phyloP scores from a whole-genome alignment of 1,140 invertebrate genomes.

The Drosophila simulans region DNA sequence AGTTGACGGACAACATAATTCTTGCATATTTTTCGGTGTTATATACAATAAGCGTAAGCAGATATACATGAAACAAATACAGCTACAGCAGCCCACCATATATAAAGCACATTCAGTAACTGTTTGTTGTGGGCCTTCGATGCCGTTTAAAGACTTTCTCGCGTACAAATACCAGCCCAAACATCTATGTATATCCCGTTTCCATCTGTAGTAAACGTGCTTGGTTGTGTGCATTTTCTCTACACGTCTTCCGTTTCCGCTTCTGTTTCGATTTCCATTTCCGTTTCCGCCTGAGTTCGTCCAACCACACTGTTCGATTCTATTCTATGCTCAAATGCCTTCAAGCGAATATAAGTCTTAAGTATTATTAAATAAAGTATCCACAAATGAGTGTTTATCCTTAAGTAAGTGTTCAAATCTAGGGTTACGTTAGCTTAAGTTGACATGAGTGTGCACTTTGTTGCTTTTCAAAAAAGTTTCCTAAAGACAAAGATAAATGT shows the following conservation, averaged over 20 bases:
- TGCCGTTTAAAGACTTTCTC: constrained; percentile 62
- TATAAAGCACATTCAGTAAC: constrained; percentile 48
- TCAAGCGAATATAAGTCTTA: constrained; percentile 70
- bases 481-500: constrained; percentile 68
- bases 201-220: constrained; percentile 23
- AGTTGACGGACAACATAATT: constrained; percentile 44
- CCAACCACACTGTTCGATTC: constrained; percentile 24
- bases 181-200: constrained; percentile 1
- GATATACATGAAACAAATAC: constrained; percentile 34
- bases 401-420: constrained; percentile 61
- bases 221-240: constrained; percentile 69
- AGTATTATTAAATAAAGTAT: constrained; percentile 73
- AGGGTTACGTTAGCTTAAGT: constrained; percentile 47
- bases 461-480: constrained; percentile 75
- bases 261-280: constrained; percentile 16
- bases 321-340: constrained; percentile 70
- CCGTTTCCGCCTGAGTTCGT: constrained; percentile 34
- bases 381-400: constrained; percentile 60
- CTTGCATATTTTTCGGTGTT: constrained; percentile 56
- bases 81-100: constrained; percentile 69
- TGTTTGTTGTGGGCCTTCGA: constrained; percentile 56
- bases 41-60: constrained; percentile 53
- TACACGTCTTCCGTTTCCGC: constrained; percentile 28
- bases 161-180: constrained; percentile 23
- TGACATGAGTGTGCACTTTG: constrained; percentile 53